Base-by-base conservation (phyloP, 2,113 vertebrate genomes). In the Balaeniceps rex region DNA sequence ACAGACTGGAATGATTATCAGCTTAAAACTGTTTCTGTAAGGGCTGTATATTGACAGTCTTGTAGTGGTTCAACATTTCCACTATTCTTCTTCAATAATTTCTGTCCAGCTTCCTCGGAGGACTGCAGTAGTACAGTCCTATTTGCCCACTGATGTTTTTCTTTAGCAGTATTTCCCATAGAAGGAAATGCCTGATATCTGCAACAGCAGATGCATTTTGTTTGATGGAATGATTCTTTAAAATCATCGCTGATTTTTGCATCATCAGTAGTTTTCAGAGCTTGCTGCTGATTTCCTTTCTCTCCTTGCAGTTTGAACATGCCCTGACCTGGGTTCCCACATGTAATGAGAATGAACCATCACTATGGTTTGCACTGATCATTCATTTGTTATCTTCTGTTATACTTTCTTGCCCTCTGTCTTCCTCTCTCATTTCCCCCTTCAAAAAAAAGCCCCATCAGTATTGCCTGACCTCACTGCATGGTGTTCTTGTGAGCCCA, bases 281-380 rank as follows among this genome's bases (percentile, higher is more conserved):
- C 89, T 93, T 0, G 3, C 87, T 93, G 94, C 84, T 97, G 71
- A 96, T 88, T 94, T 94, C 60, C 71, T 95, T 97, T 95, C 51
- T 96, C 87, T 96, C 91, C 96, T 94, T 95, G 87, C 95, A 97
- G 93, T 97, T 94, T 96, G 89, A 96, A 95, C 84, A 95, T 96
- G n/a, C 93, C 79, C 94, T 90, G 89, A 83, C 93, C 87, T 77
- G 90, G 82, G 94, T 90, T 88, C 84, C 89, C 84, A 90, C 94
- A 95, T 93, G 82, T 96, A 93, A 74, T 94, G 85, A 86, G 60
- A 95, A 91, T 96, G 94, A 81, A 89, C 87, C 95, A 93, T 87
- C 84, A 54, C 84, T 91, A 75, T 95, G 93, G 89, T 96, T 97
- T 97, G 96, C 94, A 68, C 82, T 81, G 91, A 80, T 96, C 71